A percentile compares a stretch with the other conserved stretches of the same genome.
Evolutionary conservation across 2,113 vertebrate species (phyloP).

Genomic region (Lycocorax pyrrhopterus): DNA sequence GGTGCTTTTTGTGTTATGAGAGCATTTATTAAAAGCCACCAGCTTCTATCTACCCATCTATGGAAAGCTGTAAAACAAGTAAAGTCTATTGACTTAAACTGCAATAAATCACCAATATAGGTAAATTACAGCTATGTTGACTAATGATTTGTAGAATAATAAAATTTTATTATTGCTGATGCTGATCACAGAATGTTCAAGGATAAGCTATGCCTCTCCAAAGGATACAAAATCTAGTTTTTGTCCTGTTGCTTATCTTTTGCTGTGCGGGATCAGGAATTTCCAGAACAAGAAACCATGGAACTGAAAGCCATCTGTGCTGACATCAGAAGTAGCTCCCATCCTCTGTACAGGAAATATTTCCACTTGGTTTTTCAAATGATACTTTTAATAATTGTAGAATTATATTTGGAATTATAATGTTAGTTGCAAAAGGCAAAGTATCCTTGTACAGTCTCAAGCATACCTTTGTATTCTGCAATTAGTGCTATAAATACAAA

Average conservation of each 20-base stretch:
- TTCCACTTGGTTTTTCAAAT: neutral
- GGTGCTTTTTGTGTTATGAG: neutral
- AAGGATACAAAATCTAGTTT: neutral
- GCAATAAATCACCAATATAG: neutral
- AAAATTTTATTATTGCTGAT: neutral
- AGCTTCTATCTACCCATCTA: neutral
- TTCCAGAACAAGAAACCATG: neutral
- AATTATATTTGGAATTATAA: neutral
- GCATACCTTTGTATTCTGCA: neutral
- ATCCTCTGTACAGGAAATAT: accelerated
- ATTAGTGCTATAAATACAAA: neutral
- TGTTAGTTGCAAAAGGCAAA: neutral
- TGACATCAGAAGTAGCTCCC: neutral
- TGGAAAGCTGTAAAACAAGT: neutral
- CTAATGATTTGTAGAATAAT: neutral
- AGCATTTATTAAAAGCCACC: neutral
- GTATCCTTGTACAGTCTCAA: neutral
- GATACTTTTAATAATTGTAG: neutral
- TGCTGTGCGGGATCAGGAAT: neutral
- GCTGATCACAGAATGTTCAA: neutral
- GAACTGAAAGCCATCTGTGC: neutral
- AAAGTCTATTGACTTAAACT: neutral
- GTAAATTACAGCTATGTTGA: neutral
- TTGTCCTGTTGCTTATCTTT: neutral
- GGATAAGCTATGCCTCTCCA: neutral